These are phyloP conservation scores for Amphimedon queenslandica DNA, from an alignment of 37 sponge, comb jelly and placozoan species.

Conservation along the genomic window DNA sequence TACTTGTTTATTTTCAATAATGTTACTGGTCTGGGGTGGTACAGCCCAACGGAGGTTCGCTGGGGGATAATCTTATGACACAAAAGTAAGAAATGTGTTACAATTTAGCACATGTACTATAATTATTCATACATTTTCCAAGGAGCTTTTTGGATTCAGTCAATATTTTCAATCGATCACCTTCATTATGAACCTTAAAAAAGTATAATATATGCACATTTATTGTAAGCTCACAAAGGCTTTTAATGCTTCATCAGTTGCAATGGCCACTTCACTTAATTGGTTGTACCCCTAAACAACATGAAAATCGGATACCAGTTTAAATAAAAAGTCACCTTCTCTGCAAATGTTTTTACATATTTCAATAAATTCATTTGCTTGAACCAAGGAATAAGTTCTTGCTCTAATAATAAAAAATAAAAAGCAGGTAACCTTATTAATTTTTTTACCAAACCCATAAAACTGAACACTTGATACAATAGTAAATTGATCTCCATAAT, in stretches of 20 bases:
- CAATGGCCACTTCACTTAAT: constrained; percentile 59
- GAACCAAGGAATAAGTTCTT: constrained; percentile 55
- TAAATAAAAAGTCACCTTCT: constrained; percentile 28
- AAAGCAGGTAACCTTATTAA: no score
- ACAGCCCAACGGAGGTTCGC: constrained; percentile 44
- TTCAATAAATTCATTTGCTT: constrained; percentile 37
- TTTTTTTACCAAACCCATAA: constrained; percentile 87
- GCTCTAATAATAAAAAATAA: no score
- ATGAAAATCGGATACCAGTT: not conserved
- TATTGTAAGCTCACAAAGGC: constrained; percentile 14
- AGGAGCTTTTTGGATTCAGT: constrained; percentile 2
- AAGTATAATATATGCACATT: not conserved
- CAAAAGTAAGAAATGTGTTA: not conserved
- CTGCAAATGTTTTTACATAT: constrained; percentile 52
- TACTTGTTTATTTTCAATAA: constrained; percentile 17
- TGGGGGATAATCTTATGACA: constrained; percentile 18
- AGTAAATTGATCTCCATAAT: constrained; percentile 66
- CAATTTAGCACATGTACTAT: not conserved
- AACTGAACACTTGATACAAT: constrained; percentile 63
- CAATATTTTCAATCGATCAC: constrained; percentile 2
- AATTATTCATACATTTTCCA: constrained; percentile 33
- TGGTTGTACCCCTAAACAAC: constrained; percentile 67
- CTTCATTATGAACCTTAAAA: not conserved
- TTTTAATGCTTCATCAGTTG: constrained; percentile 27
- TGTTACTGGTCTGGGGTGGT: constrained; percentile 26